Conservation (phyloP, 2,888 invertebrate genomes). For the Miltochrista miniata region DNA sequence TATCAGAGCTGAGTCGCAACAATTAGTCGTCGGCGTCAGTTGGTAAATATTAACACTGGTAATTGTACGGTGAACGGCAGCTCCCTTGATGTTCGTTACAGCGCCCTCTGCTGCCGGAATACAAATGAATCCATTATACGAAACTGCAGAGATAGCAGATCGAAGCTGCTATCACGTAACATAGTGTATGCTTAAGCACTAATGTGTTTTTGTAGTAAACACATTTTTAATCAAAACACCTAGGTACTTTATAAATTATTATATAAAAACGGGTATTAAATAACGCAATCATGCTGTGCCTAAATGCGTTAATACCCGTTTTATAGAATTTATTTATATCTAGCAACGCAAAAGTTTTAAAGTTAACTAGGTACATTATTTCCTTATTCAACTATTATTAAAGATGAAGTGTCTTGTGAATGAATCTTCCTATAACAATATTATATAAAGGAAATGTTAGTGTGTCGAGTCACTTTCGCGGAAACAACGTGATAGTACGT, state of each 20-base stretch:
- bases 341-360: too few species aligned
- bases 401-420: too few species aligned
- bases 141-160: constrained; percentile 72
- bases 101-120: constrained; percentile 76
- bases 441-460: too few species aligned
- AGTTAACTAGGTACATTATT: too few species aligned
- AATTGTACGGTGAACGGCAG: constrained; percentile 79
- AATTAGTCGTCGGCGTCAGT: constrained; percentile 78
- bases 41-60: constrained; percentile 82
- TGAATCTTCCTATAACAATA: too few species aligned
- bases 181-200: constrained; percentile 52
- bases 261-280: too few species aligned
- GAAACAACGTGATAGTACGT: too few species aligned
- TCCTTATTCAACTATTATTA: too few species aligned
- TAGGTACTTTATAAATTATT: neutral
- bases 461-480: too few species aligned
- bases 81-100: constrained; percentile 79
- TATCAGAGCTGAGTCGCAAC: constrained; percentile 55
- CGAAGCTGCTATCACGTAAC: constrained; percentile 65
- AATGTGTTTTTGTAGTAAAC: constrained; percentile 48
- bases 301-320: too few species aligned
- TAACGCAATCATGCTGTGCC: too few species aligned
- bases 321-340: too few species aligned
- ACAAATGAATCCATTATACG: constrained; percentile 81
- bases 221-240: constrained; percentile 1